These are phyloP conservation scores for Terebella lapidaria DNA, from an alignment of 2,888 invertebrate genomes.

Conservation along the genomic window DNA sequence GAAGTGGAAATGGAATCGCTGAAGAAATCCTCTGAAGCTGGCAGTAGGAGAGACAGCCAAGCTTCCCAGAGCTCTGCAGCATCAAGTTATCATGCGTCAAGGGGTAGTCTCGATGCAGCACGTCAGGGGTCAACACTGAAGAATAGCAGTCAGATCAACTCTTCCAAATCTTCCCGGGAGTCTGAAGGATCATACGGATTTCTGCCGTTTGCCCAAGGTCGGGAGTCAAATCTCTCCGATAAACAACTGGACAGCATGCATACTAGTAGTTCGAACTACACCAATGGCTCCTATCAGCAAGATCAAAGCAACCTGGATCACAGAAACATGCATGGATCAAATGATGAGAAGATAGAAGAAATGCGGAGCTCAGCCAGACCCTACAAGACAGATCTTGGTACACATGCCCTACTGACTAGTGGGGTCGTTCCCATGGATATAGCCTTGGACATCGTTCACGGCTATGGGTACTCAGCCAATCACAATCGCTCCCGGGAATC, in stretches of 20 bases:
- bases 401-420: conserved; percentile 12
- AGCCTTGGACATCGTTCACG: conserved; percentile 17
- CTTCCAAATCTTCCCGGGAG: not conserved
- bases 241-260: not conserved
- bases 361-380: not conserved
- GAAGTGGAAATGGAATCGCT: conserved; percentile 33
- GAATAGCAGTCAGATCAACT: not conserved
- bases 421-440: conserved; percentile 15
- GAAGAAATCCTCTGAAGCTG: conserved; percentile 4
- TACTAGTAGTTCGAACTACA: not conserved
- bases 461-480: not conserved
- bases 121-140: not conserved
- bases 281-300: not conserved
- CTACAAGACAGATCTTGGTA: not conserved
- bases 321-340: not conserved
- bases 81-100: too few species aligned
- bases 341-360: too few species aligned
- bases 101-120: not conserved
- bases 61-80: not conserved
- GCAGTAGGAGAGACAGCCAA: not conserved
- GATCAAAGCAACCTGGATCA: not conserved
- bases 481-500: not conserved
- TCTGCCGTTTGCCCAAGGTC: not conserved
- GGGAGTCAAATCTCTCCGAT: not conserved
- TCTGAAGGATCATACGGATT: not conserved